phyloP scores from a whole-genome alignment of 1,140 invertebrate species.

The Panulirus ornatus region DNA sequence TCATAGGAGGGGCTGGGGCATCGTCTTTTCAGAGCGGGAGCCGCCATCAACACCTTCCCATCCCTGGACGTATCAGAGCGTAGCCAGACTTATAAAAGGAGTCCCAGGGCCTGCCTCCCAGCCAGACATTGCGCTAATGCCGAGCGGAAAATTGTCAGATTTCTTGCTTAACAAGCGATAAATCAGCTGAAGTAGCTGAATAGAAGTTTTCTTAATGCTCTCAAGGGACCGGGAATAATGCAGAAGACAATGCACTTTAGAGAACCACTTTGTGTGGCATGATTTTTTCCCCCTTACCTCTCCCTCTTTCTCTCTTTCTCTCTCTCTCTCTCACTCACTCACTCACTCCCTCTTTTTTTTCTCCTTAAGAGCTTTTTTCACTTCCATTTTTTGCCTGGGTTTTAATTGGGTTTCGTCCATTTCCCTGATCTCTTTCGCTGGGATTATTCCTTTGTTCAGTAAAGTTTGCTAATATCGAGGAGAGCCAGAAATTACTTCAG shows the following conservation, averaged over 20 bases:
- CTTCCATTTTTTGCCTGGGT: background rate
- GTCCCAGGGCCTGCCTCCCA: background rate
- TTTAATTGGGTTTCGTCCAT: slow-evolving; percentile 15
- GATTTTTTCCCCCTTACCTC: slow-evolving; percentile 1
- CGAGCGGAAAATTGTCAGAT: slow-evolving; percentile 56
- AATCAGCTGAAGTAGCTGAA: slow-evolving; percentile 57
- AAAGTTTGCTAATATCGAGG: too few relatives aligned
- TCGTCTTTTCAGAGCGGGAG: background rate
- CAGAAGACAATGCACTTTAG: slow-evolving; percentile 12
- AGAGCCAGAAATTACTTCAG: too few relatives aligned
- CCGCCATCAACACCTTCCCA: background rate
- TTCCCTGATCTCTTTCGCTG: background rate
- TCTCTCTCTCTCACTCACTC: slow-evolving; percentile 23
- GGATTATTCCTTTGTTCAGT: too few relatives aligned
- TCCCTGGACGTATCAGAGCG: background rate
- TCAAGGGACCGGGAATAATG: slow-evolving; percentile 8
- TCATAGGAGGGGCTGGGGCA: background rate
- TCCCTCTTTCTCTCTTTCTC: background rate
- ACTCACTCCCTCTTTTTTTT: slow-evolving; percentile 8
- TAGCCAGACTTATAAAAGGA: slow-evolving; percentile 17
- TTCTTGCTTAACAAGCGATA: slow-evolving; percentile 66
- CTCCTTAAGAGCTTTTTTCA: background rate
- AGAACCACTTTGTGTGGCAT: slow-evolving; percentile 1
- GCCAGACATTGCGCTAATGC: slow-evolving; percentile 40
- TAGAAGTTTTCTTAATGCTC: slow-evolving; percentile 47